Base-by-base conservation (phyloP, 2,888 invertebrate genomes). In the Drosophila nigricruria region DNA sequence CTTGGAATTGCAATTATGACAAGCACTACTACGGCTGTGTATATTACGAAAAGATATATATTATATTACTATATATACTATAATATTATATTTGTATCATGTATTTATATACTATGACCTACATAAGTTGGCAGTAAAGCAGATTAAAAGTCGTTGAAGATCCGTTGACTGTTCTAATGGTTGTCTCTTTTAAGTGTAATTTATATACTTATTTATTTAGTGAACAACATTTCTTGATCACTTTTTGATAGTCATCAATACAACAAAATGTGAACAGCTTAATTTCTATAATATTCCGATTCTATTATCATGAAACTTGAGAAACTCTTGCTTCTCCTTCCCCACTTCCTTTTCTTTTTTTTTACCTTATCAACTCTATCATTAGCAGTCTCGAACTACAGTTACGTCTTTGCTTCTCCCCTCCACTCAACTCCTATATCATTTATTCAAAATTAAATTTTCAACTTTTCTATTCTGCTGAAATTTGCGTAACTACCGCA, bases 401-500 rank as follows among this genome's bases (percentile, higher is more conserved):
- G 18, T 40, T 40, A 10, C n/a, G 1, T 18, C 30, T 27, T 5
- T 27, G 47, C 4, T 47, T 12, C 18, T 6, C 49, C 49, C 49
- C 18, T 49, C 12, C 18, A 18, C 1, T 4, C 0, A 3, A 14
- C 0, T 18, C 20, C 2, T 5, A 30, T 49, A 20, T 49, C 10
- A 49, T 32, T 18, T 49, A 49, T 52, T 52, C 36, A 23, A 52
- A 52, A 23, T 49, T 0, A 10, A 5, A 2, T 40, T 40, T 40
- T 12, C 18, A 30, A 42, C 20, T 9, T 56, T 32, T 12, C 16
- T 10, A 23, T 16, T 30, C 1, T 12, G 30, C 9, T 45, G 50
- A 65, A 43, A 30, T 42, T 42, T 49, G 71, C 71, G 54, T 62
- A 60, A 54, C 45, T 63, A 16, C 72, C 86, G 59, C 82, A 71